These are phyloP conservation scores for Amphipoea oculea DNA, from an alignment of 2,888 invertebrate genomes.

Conservation along the genomic window DNA sequence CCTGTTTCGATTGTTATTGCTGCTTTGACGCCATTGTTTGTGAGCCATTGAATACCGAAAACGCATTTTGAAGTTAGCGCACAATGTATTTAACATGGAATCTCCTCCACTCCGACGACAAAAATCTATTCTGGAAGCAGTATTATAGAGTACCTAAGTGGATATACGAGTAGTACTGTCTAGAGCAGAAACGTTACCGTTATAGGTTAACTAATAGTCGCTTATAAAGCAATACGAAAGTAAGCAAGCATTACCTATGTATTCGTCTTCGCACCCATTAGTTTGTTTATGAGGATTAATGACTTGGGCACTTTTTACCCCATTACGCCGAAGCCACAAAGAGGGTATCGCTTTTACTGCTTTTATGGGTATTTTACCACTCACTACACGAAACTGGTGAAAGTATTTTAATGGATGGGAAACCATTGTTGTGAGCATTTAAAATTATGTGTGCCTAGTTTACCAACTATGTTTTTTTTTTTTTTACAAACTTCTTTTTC, in stretches of 20 bases:
- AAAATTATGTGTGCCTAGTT: conserved; percentile 4
- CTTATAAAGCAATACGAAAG: conserved; percentile 19
- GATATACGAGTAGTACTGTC: neutral
- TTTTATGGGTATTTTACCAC: conserved; percentile 43
- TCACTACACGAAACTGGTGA: conserved; percentile 14
- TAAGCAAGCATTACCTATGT: conserved; percentile 19
- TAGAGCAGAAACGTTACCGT: neutral
- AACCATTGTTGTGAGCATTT: conserved; percentile 9
- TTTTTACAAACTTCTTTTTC: no score
- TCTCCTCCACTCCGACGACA: no score
- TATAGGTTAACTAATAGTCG: conserved; percentile 1
- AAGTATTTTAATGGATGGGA: conserved; percentile 50
- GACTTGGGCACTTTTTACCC: conserved; percentile 51
- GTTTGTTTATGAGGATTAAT: conserved; percentile 61
- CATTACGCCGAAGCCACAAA: conserved; percentile 52
- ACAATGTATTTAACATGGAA: neutral
- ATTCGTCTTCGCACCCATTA: conserved; percentile 52
- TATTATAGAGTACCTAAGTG: neutral
- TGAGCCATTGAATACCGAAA: neutral
- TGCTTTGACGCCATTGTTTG: neutral
- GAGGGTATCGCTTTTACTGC: conserved; percentile 47
- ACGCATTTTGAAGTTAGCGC: neutral
- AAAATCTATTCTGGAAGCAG: neutral
- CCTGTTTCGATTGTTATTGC: neutral
- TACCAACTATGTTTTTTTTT: neutral